These are phyloP conservation scores for Sylvia borin DNA, from an alignment of 2,797 vertebrate species.

Conservation along the genomic window DNA sequence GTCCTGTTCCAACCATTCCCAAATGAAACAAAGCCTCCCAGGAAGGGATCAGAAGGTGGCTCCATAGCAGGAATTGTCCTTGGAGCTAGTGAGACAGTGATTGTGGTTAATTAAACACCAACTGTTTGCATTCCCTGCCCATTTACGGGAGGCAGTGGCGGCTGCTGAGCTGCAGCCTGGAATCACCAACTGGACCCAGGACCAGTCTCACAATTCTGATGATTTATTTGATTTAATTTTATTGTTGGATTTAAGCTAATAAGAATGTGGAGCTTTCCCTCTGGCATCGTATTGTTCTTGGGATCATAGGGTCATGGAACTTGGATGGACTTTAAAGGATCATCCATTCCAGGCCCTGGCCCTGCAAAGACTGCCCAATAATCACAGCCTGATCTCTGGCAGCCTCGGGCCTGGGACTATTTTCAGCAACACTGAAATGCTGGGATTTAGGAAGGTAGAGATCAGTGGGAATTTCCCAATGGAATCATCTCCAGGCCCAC, in stretches of 20 bases:
- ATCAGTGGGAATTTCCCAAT: neutral
- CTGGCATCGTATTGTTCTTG: neutral
- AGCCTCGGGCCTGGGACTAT: neutral
- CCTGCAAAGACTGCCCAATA: neutral
- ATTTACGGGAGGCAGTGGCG: neutral
- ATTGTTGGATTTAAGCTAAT: neutral
- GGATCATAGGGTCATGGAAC: neutral
- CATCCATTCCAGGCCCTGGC: neutral
- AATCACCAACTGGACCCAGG: neutral
- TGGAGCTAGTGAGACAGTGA: neutral
- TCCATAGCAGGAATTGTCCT: neutral
- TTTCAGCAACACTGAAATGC: neutral
- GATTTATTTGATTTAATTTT: neutral
- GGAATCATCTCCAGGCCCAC: neutral
- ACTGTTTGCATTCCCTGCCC: neutral
- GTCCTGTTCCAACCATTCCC: neutral
- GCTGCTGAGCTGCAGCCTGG: neutral
- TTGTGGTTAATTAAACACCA: neutral
- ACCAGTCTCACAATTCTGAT: neutral
- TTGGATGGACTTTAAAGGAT: neutral
- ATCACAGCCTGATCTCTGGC: neutral
- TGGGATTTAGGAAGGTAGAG: neutral
- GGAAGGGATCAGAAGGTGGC: neutral
- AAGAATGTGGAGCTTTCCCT: neutral
- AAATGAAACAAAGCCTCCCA: neutral